These are phyloP conservation scores for Irena cyanogastra DNA, from an alignment of 2,113 vertebrate genomes.

Conservation along the genomic window DNA sequence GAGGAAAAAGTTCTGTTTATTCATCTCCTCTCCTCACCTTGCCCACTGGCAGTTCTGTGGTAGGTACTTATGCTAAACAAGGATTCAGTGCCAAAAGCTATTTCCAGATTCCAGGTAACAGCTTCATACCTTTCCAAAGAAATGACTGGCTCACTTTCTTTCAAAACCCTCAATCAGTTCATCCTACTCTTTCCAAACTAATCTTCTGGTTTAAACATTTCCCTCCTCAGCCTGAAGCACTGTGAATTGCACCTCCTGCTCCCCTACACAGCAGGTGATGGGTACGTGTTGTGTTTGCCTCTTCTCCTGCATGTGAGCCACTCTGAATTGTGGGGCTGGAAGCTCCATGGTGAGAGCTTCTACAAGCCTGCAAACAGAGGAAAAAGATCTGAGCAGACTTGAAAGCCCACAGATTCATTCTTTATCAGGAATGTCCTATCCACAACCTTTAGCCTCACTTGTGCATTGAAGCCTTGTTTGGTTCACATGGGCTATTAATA, in stretches of 20 bases:
- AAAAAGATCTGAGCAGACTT: background rate
- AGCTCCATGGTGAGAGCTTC: background rate
- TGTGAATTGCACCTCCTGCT: background rate
- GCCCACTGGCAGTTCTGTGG: constrained; percentile 23
- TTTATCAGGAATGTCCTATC: background rate
- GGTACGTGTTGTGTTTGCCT: background rate
- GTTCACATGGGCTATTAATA: background rate
- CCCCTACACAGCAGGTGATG: background rate
- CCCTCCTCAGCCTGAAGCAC: background rate
- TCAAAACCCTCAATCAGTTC: background rate
- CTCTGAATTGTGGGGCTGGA: background rate
- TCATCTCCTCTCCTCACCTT: background rate
- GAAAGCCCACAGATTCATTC: background rate
- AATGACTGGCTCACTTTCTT: background rate
- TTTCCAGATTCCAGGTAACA: background rate
- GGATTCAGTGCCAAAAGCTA: background rate
- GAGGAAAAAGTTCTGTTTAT: background rate
- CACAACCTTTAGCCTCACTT: background rate
- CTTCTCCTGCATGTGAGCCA: background rate
- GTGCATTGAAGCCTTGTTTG: background rate
- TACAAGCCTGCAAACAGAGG: background rate
- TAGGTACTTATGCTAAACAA: background rate
- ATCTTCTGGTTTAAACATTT: background rate
- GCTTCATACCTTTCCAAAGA: background rate
- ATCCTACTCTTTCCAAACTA: background rate